Conservation (phyloP, 2,113 vertebrate species). For the Thryonomys swinderianus region DNA sequence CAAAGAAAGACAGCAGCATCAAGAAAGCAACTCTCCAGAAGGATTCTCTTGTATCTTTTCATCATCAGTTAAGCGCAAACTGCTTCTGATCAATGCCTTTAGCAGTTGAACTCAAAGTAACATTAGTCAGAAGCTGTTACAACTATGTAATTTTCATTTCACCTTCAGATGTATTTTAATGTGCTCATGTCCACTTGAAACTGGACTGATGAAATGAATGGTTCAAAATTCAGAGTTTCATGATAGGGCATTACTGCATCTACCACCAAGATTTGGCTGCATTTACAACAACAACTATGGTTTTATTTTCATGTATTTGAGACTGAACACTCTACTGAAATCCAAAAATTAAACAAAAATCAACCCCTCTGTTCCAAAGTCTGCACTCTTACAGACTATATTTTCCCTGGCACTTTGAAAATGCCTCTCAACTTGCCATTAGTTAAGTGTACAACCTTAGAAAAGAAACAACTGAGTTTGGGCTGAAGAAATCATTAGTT, state of each 20-base stretch:
- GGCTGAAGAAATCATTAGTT: conserved; percentile 80
- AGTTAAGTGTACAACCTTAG: conserved; percentile 67
- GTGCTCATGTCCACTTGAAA: not conserved
- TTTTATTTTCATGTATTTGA: not conserved
- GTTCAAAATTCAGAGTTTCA: not conserved
- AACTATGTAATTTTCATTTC: conserved; percentile 9
- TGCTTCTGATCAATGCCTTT: conserved; percentile 7
- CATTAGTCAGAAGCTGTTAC: not conserved
- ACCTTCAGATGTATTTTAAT: not conserved
- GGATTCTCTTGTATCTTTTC: not conserved
- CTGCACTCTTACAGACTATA: not conserved
- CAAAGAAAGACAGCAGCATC: conserved; percentile 11
- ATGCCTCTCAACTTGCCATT: conserved; percentile 35
- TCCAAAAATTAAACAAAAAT: not conserved
- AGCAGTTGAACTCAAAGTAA: not conserved
- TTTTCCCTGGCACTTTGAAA: conserved; percentile 16
- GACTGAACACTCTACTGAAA: conserved; percentile 32
- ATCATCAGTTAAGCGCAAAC: conserved; percentile 44
- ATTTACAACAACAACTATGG: not conserved
- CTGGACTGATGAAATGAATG: not conserved
- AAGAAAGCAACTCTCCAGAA: not conserved
- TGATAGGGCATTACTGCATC: not conserved
- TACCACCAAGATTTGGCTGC: not conserved
- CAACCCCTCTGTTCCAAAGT: not conserved
- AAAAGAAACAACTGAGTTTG: conserved; percentile 72